A percentile compares a stretch with the other conserved stretches of the same genome.
phyloP scores from a whole-genome alignment of 1,140 invertebrate species.

The Drosophila jambulina region DNA sequence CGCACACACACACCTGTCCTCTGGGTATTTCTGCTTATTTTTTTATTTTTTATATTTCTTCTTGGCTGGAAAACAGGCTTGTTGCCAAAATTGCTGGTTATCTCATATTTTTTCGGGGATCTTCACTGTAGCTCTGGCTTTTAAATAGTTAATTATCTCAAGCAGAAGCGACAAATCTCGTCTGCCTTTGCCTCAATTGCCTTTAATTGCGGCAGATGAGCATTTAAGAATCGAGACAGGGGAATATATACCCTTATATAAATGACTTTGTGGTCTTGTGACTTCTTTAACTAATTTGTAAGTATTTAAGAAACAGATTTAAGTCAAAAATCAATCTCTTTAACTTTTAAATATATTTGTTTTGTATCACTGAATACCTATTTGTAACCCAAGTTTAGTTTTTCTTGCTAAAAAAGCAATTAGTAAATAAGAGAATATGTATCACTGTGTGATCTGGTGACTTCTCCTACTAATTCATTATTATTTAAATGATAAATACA shows the following conservation, averaged over 20 bases:
- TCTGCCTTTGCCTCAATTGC: slow-evolving; percentile 54
- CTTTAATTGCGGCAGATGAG: slow-evolving; percentile 52
- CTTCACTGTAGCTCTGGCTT: slow-evolving; percentile 9
- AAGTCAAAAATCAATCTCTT: not conserved
- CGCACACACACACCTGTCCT: not conserved
- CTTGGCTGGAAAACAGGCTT: not conserved
- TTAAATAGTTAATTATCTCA: slow-evolving; percentile 62
- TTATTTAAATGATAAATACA: too few species aligned
- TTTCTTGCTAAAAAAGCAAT: not conserved
- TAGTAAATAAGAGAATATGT: not conserved
- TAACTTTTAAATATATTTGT: not conserved
- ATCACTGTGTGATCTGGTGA: too few species aligned
- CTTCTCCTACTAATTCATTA: too few species aligned
- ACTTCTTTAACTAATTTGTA: not conserved
- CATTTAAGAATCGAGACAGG: slow-evolving; percentile 18
- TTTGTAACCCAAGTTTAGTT: not conserved
- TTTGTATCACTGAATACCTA: not conserved
- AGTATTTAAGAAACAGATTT: not conserved
- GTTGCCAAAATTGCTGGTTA: not conserved
- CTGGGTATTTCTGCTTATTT: not conserved
- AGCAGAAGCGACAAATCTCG: slow-evolving; percentile 32
- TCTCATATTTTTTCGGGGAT: not conserved
- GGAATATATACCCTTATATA: not conserved
- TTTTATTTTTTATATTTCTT: too few species aligned
- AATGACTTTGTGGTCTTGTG: not conserved